phyloP scores from a whole-genome alignment of 2,888 invertebrate genomes.

The Tanypteryx hageni region DNA sequence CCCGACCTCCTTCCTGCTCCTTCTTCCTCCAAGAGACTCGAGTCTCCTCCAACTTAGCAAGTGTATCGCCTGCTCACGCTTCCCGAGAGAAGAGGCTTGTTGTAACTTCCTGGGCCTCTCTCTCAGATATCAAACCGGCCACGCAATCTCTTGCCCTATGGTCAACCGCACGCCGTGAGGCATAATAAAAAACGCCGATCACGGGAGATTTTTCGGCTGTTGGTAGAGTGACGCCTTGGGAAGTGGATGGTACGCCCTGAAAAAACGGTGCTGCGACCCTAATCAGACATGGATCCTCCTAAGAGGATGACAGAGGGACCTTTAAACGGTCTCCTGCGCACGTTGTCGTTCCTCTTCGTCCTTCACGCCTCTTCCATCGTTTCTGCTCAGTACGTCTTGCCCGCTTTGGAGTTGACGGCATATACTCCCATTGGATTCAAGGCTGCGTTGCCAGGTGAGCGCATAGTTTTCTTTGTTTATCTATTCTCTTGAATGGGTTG shows the following conservation, averaged over 20 bases:
- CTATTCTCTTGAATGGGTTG: too few species aligned
- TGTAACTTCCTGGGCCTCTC: not conserved
- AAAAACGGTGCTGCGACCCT: not conserved
- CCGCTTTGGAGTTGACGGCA: not conserved
- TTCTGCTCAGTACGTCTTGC: not conserved
- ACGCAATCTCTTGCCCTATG: not conserved
- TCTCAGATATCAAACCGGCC: not conserved
- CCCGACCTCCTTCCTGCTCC: not conserved
- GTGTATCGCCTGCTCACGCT: too few species aligned
- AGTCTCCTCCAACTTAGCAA: not conserved
- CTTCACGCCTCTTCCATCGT: not conserved
- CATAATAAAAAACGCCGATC: not conserved
- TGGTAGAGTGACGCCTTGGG: too few species aligned
- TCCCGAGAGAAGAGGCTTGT: not conserved
- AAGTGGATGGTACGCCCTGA: too few species aligned
- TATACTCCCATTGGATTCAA: conserved; percentile 43
- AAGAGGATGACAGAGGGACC: not conserved
- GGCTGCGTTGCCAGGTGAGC: conserved; percentile 53
- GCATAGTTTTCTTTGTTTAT: too few species aligned
- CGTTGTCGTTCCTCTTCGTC: not conserved
- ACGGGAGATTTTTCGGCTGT: too few species aligned
- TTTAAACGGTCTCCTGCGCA: not conserved
- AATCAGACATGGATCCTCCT: not conserved
- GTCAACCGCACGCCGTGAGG: not conserved
- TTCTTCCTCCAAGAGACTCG: not conserved